A percentile compares a stretch with the other conserved stretches of the same genome.
These are phyloP conservation scores for Parnassius orleans DNA, from an alignment of 2,888 invertebrate genomes.

Conservation along the genomic window DNA sequence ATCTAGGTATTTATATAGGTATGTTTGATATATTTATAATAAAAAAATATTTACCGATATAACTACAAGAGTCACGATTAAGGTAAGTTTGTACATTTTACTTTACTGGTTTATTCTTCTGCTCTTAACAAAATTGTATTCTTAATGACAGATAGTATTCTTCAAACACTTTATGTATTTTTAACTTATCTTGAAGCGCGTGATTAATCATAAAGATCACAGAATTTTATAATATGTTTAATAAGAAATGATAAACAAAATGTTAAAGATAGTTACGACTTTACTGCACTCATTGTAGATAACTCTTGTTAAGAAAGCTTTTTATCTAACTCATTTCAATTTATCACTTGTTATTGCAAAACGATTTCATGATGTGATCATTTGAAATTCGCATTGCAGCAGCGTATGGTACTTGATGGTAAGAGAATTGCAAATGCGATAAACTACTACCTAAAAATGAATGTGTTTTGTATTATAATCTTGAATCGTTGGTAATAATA, in stretches of 20 bases:
- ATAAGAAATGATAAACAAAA: not conserved
- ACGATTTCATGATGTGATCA: too few species aligned
- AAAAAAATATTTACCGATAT: constrained; percentile 15
- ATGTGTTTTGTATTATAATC: too few species aligned
- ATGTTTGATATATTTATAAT: not conserved
- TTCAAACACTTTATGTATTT: constrained; percentile 11
- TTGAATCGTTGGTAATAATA: too few species aligned
- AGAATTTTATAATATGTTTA: not conserved
- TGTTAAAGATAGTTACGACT: not conserved
- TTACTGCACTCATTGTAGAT: not conserved
- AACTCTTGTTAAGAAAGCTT: not conserved
- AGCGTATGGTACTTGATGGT: too few species aligned
- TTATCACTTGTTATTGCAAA: not conserved
- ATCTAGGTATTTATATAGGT: too few species aligned
- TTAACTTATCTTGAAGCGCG: constrained; percentile 2
- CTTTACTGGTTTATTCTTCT: not conserved
- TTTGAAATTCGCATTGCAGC: too few species aligned
- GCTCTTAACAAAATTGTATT: not conserved
- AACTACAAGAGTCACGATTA: constrained; percentile 5
- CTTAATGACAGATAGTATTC: not conserved
- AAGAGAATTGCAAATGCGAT: too few species aligned
- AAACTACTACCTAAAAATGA: too few species aligned
- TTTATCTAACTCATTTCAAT: not conserved
- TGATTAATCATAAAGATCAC: constrained; percentile 14
- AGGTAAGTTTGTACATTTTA: constrained; percentile 1